Evolutionary conservation across 2,797 vertebrate species (phyloP).

Genomic region (Esox lucius): DNA sequence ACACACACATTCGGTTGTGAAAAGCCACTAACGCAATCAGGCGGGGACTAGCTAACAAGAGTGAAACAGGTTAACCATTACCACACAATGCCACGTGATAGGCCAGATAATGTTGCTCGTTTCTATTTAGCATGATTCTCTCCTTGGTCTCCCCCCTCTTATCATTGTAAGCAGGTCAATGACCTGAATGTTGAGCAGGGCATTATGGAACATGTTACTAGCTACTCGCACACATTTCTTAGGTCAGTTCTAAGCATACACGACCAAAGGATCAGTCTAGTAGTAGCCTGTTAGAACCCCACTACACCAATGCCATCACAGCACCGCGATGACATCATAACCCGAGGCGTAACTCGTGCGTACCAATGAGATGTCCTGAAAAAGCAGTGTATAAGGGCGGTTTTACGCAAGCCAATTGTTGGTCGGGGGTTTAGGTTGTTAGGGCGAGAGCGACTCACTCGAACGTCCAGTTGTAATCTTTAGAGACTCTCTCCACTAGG

Average conservation of each 20-base stretch:
- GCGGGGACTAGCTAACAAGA: neutral
- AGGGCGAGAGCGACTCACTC: constrained; percentile 74
- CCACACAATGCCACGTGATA: constrained; percentile 27
- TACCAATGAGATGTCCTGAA: too few species aligned
- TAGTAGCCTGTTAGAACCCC: neutral
- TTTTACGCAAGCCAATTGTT: too few species aligned
- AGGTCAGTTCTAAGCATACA: neutral
- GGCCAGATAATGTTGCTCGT: constrained; percentile 18
- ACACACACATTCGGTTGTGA: constrained; percentile 1
- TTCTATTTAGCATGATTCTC: constrained; percentile 13
- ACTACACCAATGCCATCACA: too few species aligned
- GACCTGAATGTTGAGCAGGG: constrained; percentile 7
- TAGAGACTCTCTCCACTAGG: constrained; percentile 84
- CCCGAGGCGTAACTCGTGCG: too few species aligned
- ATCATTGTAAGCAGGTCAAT: constrained; percentile 32
- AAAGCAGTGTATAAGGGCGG: too few species aligned
- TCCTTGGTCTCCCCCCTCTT: neutral
- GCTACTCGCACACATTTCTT: neutral
- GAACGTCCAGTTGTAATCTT: constrained; percentile 96
- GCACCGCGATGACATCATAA: too few species aligned
- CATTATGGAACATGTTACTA: neutral
- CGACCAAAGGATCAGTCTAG: neutral
- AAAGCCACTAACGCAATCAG: neutral
- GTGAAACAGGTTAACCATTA: neutral
- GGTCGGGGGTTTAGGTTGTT: neutral